A percentile compares a stretch with the other conserved stretches of the same genome.
phyloP scores from a whole-genome alignment of 2,888 invertebrate genomes.

The Sinhomidia bicolor region DNA sequence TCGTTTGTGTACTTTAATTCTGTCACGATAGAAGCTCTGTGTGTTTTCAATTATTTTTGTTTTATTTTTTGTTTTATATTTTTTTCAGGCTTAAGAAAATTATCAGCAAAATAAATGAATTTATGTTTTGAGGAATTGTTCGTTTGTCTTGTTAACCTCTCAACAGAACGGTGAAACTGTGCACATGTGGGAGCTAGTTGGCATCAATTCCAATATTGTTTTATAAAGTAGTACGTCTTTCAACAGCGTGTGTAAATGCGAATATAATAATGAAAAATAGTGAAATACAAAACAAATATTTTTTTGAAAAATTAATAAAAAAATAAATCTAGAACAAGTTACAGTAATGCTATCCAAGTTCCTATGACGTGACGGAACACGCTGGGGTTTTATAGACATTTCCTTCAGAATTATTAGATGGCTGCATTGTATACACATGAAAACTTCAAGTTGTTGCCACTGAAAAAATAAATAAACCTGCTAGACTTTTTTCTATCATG shows the following conservation, averaged over 20 bases:
- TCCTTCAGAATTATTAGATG: slow-evolving; percentile 13
- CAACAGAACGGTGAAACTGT: slow-evolving; percentile 10
- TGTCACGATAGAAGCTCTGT: neutral
- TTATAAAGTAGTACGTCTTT: neutral
- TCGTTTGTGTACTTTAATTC: neutral
- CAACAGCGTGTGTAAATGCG: neutral
- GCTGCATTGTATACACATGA: slow-evolving; percentile 7
- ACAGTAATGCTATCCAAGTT: slow-evolving; percentile 23
- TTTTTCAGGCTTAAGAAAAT: neutral
- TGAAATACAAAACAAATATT: neutral
- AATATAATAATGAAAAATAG: neutral
- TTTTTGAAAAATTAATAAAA: slow-evolving; percentile 20
- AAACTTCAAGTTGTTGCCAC: neutral
- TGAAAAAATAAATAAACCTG: neutral
- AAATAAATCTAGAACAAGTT: slow-evolving; percentile 50
- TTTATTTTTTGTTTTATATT: slow-evolving; percentile 10
- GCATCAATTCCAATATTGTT: neutral
- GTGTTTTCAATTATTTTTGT: neutral
- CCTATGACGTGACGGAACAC: slow-evolving; percentile 41
- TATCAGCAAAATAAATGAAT: neutral
- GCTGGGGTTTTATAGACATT: slow-evolving; percentile 46
- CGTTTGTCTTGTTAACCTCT: neutral
- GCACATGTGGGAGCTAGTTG: neutral
- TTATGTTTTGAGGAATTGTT: neutral
- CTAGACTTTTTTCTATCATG: neutral